Conservation (phyloP, 2,797 vertebrate species). For the Ctenopoma kingsleyae region DNA sequence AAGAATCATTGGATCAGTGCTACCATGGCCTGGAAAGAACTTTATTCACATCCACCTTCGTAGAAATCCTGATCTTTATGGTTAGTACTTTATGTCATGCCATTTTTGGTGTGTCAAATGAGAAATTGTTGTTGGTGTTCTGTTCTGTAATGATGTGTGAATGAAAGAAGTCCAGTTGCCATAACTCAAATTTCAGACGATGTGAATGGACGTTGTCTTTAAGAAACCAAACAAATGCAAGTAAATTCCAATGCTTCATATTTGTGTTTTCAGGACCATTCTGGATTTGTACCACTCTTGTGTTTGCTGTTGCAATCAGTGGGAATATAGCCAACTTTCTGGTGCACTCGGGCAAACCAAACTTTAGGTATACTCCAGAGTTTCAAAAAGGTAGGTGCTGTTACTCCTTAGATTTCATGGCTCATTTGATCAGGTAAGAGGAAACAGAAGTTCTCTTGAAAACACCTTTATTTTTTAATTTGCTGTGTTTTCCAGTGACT, state of each 20-base stretch:
- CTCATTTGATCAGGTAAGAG: not conserved
- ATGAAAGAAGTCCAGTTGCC: no score
- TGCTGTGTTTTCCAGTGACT: constrained; percentile 85
- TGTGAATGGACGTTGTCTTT: not conserved
- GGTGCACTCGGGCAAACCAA: constrained; percentile 83
- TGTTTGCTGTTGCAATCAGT: constrained; percentile 96
- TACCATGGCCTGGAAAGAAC: constrained; percentile 95
- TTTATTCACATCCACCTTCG: constrained; percentile 93
- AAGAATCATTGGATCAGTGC: constrained; percentile 93
- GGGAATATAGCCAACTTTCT: constrained; percentile 96
- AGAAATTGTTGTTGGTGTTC: not conserved
- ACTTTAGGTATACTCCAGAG: constrained; percentile 92
- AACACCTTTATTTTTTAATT: not conserved
- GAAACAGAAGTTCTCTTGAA: not conserved
- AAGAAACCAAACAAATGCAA: not conserved
- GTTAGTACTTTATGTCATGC: constrained; percentile 76
- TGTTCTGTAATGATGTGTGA: no score
- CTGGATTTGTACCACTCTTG: constrained; percentile 97
- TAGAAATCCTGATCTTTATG: constrained; percentile 96
- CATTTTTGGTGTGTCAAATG: not conserved
- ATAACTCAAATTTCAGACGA: no score
- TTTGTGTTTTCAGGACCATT: constrained; percentile 90
- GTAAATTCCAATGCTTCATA: not conserved
- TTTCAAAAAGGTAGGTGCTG: constrained; percentile 92
- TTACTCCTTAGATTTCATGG: not conserved